A percentile compares a stretch with the other conserved stretches of the same genome.
Evolutionary conservation across 2,797 vertebrate genomes (phyloP).

Genomic region (Gallinago nigripennis): DNA sequence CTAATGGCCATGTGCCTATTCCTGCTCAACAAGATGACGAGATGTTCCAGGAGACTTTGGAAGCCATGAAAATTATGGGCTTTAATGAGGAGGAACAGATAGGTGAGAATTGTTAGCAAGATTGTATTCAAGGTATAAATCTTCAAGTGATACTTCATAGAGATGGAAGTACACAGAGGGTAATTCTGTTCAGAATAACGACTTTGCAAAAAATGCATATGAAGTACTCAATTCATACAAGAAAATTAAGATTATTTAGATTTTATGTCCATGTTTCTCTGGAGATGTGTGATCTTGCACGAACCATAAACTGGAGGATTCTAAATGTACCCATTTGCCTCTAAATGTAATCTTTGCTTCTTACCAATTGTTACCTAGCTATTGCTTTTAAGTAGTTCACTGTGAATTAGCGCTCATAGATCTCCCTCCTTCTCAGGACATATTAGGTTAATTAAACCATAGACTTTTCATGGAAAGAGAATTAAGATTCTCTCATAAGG

Average conservation of each 20-base stretch:
- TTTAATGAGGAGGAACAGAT: conserved; percentile 88
- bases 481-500: background rate
- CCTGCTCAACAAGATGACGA: conserved; percentile 90
- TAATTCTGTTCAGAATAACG: background rate
- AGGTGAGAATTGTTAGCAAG: conserved; percentile 70
- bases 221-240: background rate
- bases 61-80: conserved; percentile 96
- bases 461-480: background rate
- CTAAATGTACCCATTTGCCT: background rate
- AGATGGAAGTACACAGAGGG: background rate
- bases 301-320: background rate
- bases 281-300: background rate
- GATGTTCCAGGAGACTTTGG: conserved; percentile 93
- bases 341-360: background rate
- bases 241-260: background rate
- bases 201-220: background rate
- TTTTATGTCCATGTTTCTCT: background rate
- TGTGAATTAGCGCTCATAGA: background rate
- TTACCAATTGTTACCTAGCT: background rate
- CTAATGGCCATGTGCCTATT: conserved; percentile 87
- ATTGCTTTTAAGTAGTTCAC: background rate
- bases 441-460: background rate
- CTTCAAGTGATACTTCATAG: background rate
- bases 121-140: background rate
- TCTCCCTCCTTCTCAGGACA: background rate